Base-by-base conservation (phyloP, 2,888 invertebrate genomes). In the Crocallis elinguaria region DNA sequence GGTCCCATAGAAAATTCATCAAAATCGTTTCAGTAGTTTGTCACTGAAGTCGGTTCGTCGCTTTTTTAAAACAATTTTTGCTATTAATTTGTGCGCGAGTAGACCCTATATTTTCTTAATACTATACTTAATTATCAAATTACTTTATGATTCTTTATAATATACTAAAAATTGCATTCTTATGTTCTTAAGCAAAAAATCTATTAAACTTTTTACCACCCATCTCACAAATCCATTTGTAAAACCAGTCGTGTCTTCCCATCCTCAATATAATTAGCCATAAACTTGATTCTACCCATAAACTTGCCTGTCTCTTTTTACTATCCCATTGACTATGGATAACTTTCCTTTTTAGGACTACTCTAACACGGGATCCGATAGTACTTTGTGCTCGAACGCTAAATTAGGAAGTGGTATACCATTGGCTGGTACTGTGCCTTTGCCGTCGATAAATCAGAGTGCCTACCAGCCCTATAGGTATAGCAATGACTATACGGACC, bases 401-500 rank as follows among this genome's bases (percentile, higher is more conserved):
- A 91, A 91, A 64, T 75, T 88, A 14, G 90, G 94, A 23, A 93
- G 93, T 60, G 94, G 95, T 0, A 94, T 95, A 33, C 95, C 96
- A 0, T 86, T 96, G 7, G 96, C 96, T 3, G 96, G 96, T 0
- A 94, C 96, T 0, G 96, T 96, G 1, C 95, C 95, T 60, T 92
- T 96, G 73, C 92, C 94, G 38, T 90, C 94, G 35, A 94, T 95
- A 67, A 95, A 94, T 76, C 94, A 94, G 66, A 86, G 69, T 38
- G 72, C 80, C 1, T 88, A 89, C 63, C 88, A 88, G 25, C 86
- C 88, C 0, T 89, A 88, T 67, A 84, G 93, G 73, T 95, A 95
- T 77, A 95, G 95, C 61, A 94, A 94, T 43, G 96, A 96, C 79
- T 96, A 96, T 78, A 94, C 94, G 25, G 96, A 96, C 69, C 95